Evolutionary conservation across 1,140 invertebrate species (phyloP), one percentile per base, ranked within the genome.

Genomic region (Homalodisca vitripennis): DNA sequence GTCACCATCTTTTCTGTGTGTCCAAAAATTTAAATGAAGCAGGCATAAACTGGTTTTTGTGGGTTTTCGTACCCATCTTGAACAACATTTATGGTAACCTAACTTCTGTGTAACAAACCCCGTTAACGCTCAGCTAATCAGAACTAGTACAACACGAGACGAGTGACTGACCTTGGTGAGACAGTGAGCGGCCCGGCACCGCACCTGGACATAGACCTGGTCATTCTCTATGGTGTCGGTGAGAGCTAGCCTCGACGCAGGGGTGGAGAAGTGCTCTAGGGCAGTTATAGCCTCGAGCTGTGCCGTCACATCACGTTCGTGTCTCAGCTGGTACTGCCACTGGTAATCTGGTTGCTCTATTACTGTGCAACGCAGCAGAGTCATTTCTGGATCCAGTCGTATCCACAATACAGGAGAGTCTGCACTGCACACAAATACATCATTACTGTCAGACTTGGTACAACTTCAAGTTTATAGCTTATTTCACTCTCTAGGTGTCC

Each of bases 331-430:
- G 81, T 97, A 99, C 80, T 98, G 97, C 97, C 97, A 99, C 77
- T 99, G 97, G 82, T 97, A 98, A 83, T 98, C 96, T 0, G 97
- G 96, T 80, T 99, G 98, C 73, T 96, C 92, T 73, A 98, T 94
- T 66, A 91, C 87, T 1, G 95, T 88, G 67, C 92, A 88, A 1
- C 98, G 86, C 62, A 99, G 82, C 0, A 99, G 80, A 0, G 94
- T 94, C 92, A 99, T 97, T 75, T 99, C 96, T 0, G 98, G 97
- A 83, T 99, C 98, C 14, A 99, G 81, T 29, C 97, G 85, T 70
- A 99, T 93, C 98, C 98, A 99, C 31, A 99, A 82, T n/a, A 99
- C 95, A 3, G 98, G 98, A 0, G 97, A 99, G 80, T 99, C 98
- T 34, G 84, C 77, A 78, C 92, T 94, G 75, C 55, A 71, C n/a